These are phyloP conservation scores for Euproctis similis DNA, from an alignment of 2,888 invertebrate genomes.

Conservation along the genomic window DNA sequence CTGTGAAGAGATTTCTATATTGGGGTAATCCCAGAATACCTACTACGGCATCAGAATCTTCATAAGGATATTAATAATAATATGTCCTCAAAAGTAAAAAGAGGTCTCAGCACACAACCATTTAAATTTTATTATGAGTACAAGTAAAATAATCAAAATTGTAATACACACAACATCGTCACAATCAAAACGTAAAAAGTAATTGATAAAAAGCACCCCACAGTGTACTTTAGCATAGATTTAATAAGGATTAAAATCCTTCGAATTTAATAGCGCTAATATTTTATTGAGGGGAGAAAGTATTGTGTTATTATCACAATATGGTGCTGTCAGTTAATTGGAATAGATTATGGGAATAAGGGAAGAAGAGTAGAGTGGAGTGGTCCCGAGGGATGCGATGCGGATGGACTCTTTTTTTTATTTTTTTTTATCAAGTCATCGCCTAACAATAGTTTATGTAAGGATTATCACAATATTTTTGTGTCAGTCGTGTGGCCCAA, in stretches of 20 bases:
- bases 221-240: constrained; percentile 10
- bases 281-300: constrained; percentile 43
- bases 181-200: constrained; percentile 34
- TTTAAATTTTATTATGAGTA: too few relatives aligned
- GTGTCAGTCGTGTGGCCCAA: constrained; percentile 51
- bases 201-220: constrained; percentile 7
- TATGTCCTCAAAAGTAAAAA: too few relatives aligned
- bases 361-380: constrained; percentile 50
- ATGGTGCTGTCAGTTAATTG: constrained; percentile 76
- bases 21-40: too few relatives aligned
- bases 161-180: constrained; percentile 46
- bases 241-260: constrained; percentile 21
- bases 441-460: constrained; percentile 55
- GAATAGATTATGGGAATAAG: constrained; percentile 76
- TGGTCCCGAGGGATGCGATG: constrained; percentile 54
- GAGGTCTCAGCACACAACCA: too few relatives aligned
- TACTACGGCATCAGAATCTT: too few relatives aligned
- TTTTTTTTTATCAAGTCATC: constrained; percentile 73
- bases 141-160: constrained; percentile 37
- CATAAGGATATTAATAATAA: too few relatives aligned
- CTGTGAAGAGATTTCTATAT: too few relatives aligned
- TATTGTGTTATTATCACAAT: constrained; percentile 74
- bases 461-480: constrained; percentile 74
- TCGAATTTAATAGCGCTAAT: constrained; percentile 14
- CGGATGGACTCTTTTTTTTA: constrained; percentile 40